phyloP scores from a whole-genome alignment of 1,140 invertebrate genomes.

The Druon quercuslanigerum region DNA sequence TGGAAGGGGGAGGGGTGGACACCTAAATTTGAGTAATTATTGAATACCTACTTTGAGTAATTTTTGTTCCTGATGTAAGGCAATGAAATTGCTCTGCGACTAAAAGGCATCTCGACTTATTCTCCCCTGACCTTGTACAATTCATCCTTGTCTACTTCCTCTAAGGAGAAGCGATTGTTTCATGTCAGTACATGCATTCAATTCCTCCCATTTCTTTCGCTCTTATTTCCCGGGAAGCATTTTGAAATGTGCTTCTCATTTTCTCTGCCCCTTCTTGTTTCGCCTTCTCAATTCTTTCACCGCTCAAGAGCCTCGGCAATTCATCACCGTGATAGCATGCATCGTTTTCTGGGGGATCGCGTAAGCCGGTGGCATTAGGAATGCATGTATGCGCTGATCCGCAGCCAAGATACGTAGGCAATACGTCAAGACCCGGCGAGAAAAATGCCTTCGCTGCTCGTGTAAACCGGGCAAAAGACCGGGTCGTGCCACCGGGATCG shows the following conservation, averaged over 20 bases:
- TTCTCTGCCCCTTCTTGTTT: slow-evolving; percentile 29
- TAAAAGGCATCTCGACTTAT: too few relatives aligned
- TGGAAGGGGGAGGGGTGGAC: too few relatives aligned
- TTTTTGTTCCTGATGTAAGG: too few relatives aligned
- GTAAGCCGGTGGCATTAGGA: slow-evolving; percentile 57
- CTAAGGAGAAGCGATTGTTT: too few relatives aligned
- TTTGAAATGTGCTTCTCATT: slow-evolving; percentile 45
- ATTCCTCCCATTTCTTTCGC: background rate
- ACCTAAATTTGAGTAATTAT: too few relatives aligned
- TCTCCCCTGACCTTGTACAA: too few relatives aligned
- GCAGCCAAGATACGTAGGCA: slow-evolving; percentile 64
- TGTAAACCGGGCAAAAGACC: slow-evolving; percentile 37
- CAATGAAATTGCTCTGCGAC: too few relatives aligned
- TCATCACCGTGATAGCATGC: slow-evolving; percentile 53
- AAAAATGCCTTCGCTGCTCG: slow-evolving; percentile 55
- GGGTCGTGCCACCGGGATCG: slow-evolving; percentile 35
- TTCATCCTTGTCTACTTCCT: too few relatives aligned
- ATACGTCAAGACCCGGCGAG: slow-evolving; percentile 59
- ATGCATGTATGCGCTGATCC: slow-evolving; percentile 68
- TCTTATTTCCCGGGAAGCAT: slow-evolving; percentile 35
- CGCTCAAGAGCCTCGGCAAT: slow-evolving; percentile 44
- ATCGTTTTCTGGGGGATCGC: slow-evolving; percentile 47
- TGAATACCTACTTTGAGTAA: too few relatives aligned
- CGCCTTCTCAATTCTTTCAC: slow-evolving; percentile 29
- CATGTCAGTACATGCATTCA: too few relatives aligned